These are phyloP conservation scores for Oenanthe melanoleuca DNA, from an alignment of 2,113 vertebrate genomes.

Conservation along the genomic window DNA sequence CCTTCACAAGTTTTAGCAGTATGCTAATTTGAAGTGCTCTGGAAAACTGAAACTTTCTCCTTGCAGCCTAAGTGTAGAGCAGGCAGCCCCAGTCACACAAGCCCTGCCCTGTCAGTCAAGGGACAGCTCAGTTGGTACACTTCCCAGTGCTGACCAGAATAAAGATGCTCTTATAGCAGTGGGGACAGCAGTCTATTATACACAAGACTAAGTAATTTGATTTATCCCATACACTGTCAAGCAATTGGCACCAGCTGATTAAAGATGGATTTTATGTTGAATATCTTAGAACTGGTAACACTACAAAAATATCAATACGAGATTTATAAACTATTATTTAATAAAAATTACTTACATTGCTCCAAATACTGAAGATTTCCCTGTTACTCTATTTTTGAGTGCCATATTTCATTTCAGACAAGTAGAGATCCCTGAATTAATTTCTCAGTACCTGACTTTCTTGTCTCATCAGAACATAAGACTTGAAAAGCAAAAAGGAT, in stretches of 20 bases:
- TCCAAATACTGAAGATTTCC: neutral
- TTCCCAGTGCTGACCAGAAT: neutral
- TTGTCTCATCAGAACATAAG: neutral
- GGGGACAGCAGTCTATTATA: neutral
- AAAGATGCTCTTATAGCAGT: neutral
- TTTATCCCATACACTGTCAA: neutral
- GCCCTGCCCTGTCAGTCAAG: neutral
- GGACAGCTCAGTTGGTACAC: neutral
- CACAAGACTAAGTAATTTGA: neutral
- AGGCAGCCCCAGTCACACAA: neutral
- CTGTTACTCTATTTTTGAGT: neutral
- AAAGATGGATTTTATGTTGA: neutral
- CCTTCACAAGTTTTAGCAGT: neutral
- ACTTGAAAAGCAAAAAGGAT: neutral
- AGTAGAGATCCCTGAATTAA: neutral
- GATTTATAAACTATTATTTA: neutral
- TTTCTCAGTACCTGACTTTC: neutral
- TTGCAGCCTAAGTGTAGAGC: neutral
- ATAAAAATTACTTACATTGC: neutral
- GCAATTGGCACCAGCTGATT: neutral
- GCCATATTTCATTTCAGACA: neutral
- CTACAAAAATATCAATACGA: neutral
- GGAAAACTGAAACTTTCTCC: neutral
- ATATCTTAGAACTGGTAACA: neutral
- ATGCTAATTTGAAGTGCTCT: neutral